A percentile compares a stretch with the other conserved stretches of the same genome.
Conservation (phyloP, 2,797 vertebrate species). For the Brachyrhaphis roseni region DNA sequence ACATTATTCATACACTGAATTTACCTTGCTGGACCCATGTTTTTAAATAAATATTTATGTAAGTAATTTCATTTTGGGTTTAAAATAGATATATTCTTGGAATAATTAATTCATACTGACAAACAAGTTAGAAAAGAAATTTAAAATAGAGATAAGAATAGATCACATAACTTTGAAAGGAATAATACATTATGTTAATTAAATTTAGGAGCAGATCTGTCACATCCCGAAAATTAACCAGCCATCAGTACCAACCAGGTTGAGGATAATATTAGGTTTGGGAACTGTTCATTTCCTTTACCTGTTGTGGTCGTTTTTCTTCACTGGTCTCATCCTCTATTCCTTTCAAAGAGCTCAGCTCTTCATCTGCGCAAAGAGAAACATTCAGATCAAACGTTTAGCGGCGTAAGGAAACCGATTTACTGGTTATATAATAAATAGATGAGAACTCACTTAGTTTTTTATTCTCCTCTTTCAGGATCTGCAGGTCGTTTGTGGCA, state of each 20-base stretch:
- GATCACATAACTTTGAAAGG: background rate
- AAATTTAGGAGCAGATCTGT: background rate
- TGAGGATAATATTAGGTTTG: background rate
- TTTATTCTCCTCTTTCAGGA: conserved; percentile 85
- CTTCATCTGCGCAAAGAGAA: conserved; percentile 63
- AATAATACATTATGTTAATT: background rate
- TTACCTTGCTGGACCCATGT: background rate
- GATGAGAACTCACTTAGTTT: conserved; percentile 86
- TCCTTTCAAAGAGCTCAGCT: conserved; percentile 73
- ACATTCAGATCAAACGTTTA: background rate
- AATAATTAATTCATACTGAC: background rate
- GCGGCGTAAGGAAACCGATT: background rate
- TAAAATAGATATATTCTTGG: background rate
- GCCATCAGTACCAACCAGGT: background rate
- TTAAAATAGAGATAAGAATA: background rate
- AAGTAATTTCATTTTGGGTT: background rate
- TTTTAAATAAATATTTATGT: background rate
- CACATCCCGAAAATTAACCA: background rate
- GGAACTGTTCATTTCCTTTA: conserved; percentile 22
- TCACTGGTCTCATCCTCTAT: conserved; percentile 67
- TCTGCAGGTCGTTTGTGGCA: conserved; percentile 87
- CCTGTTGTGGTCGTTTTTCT: conserved; percentile 67
- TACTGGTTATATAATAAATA: background rate
- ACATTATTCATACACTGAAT: background rate
- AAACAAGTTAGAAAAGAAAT: background rate